phyloP scores from a whole-genome alignment of 1,140 invertebrate genomes.

The Zaprionus nigranus region DNA sequence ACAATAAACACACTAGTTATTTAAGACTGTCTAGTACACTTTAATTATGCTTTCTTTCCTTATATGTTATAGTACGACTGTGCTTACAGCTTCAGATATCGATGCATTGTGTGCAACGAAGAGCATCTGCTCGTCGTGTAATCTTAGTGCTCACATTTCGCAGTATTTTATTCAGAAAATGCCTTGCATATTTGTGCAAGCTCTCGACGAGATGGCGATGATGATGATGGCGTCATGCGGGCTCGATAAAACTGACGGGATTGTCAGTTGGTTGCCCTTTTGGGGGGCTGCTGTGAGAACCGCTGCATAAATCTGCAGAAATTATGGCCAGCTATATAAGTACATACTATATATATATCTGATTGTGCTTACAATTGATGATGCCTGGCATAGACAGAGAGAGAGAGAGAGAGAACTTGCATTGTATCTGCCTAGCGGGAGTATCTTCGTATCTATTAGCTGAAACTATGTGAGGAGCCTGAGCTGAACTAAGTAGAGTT shows the following conservation, averaged over 20 bases:
- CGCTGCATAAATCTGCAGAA: slow-evolving; percentile 57
- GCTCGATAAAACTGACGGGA: slow-evolving; percentile 54
- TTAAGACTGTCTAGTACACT: too few species aligned
- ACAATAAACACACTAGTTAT: too few species aligned
- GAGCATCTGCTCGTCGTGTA: neutral
- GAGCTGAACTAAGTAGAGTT: slow-evolving; percentile 3
- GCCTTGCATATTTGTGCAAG: slow-evolving; percentile 71
- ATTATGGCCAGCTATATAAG: slow-evolving; percentile 45
- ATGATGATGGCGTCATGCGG: slow-evolving; percentile 65
- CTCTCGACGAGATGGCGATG: slow-evolving; percentile 3
- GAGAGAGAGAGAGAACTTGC: slow-evolving; percentile 16
- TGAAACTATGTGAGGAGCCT: slow-evolving; percentile 48
- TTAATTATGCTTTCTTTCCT: too few species aligned
- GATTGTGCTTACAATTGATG: slow-evolving; percentile 55
- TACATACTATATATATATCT: neutral
- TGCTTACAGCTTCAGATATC: too few species aligned
- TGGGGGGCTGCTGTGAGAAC: slow-evolving; percentile 40
- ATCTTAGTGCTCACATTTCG: neutral
- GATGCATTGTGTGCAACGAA: neutral
- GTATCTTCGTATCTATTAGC: slow-evolving; percentile 50
- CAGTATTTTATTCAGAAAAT: slow-evolving; percentile 51
- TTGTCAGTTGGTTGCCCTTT: slow-evolving; percentile 39
- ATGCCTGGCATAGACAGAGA: neutral
- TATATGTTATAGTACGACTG: too few species aligned
- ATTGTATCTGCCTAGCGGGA: slow-evolving; percentile 6